Base-by-base conservation (phyloP, 1,140 invertebrate species). In the Xylocopa sonorina region DNA sequence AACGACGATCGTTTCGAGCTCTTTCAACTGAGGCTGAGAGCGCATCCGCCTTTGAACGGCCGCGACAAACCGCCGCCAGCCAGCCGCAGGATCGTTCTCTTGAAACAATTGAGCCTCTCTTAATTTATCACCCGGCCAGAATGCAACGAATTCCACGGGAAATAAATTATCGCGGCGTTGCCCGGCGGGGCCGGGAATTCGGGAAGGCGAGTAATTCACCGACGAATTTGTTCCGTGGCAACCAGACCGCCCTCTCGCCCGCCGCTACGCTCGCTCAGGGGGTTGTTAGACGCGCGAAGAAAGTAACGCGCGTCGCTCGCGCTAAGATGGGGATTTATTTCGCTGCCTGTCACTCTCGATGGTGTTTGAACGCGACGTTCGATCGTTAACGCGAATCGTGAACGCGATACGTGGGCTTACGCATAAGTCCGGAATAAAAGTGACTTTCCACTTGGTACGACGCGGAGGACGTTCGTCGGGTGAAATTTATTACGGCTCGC, bases 41-140 rank as follows among this genome's bases (percentile, higher is more conserved):
- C 16, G 16, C n/a, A 46, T 4, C 21, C 41, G 71, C 57, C 43
- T 81, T 41, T 57, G 60, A 43, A n/a, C n/a, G n/a, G 46, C 18
- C 41, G 27, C 29, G 75, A 78, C 64, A 55, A 78, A 76, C 77
- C 80, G 41, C 38, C 50, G 60, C 48, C 69, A 67, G 57, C 83
- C 71, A 53, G 41, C 82, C 78, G 68, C 78, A 76, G 78, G 67
- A 57, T 83, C 78, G 72, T 75, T 82, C 84, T 38, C 84, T 82
- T 82, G 84, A 86, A 86, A 86, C 84, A 86, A 86, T 86, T 78
- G 83, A 85, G 82, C 76, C 84, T 81, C 84, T 78, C 84, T 85
- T 85, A 86, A 86, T 86, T 85, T 86, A 86, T 86, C 84, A 85
- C 80, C 83, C 51, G n/a, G 51, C 71, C 64, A 85, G 84, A 86